Evolutionary conservation across 2,888 invertebrate species (phyloP).

Genomic region (Stenodera caucasica): DNA sequence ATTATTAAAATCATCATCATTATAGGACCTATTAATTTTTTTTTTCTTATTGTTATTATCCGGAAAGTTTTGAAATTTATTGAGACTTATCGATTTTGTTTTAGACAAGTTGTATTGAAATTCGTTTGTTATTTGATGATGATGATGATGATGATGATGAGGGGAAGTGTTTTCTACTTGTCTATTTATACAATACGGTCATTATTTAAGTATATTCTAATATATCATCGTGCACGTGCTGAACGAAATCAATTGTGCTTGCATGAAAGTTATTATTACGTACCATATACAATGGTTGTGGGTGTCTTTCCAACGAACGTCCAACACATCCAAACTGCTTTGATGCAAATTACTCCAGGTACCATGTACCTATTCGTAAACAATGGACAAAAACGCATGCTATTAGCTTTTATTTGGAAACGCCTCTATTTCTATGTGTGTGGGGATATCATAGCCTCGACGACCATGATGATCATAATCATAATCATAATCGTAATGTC

Average conservation of each 20-base stretch:
- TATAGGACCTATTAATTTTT: not conserved
- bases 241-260: conserved; percentile 53
- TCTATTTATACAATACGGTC: conserved; percentile 50
- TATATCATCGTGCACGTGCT: conserved; percentile 55
- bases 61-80: conserved; percentile 6
- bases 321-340: conserved; percentile 51
- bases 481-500: not conserved
- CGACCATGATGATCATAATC: not conserved
- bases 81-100: conserved; percentile 14
- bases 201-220: conserved; percentile 55
- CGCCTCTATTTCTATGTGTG: conserved; percentile 15
- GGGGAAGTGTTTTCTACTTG: conserved; percentile 22
- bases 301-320: conserved; percentile 51
- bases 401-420: conserved; percentile 33
- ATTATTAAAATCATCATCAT: conserved; percentile 1
- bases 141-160: not conserved
- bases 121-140: not conserved
- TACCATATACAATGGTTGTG: conserved; percentile 49
- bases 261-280: conserved; percentile 46
- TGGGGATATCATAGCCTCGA: not conserved
- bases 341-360: conserved; percentile 48
- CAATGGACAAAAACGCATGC: conserved; percentile 42
- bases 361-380: conserved; percentile 37
- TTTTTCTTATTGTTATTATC: not conserved
- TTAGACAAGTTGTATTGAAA: not conserved